Evolutionary conservation across 2,888 invertebrate species (phyloP).

Genomic region (Tachystola acroxantha): DNA sequence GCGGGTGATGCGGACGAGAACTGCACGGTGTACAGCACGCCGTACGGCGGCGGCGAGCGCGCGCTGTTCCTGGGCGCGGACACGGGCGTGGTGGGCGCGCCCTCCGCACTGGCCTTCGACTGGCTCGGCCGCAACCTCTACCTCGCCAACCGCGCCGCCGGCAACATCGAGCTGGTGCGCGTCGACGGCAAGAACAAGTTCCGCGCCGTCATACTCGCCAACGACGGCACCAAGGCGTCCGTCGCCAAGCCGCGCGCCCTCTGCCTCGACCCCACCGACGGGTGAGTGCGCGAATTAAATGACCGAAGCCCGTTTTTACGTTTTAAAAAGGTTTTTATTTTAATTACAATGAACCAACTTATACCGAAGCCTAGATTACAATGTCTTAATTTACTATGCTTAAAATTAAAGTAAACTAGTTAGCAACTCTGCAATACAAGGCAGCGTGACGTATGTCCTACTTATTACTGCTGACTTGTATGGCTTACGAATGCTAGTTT

Average conservation of each 20-base stretch:
- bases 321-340: too few species aligned
- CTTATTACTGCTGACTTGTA: too few species aligned
- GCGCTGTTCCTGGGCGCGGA: constrained; percentile 87
- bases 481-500: too few species aligned
- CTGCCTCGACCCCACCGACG: constrained; percentile 94
- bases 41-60: constrained; percentile 88
- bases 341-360: too few species aligned
- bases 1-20: constrained; percentile 88
- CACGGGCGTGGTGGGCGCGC: constrained; percentile 93
- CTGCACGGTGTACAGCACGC: constrained; percentile 91
- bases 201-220: constrained; percentile 91
- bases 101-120: constrained; percentile 95
- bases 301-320: too few species aligned
- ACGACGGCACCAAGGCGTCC: constrained; percentile 90
- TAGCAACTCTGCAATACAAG: too few species aligned
- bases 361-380: too few species aligned
- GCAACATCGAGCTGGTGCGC: constrained; percentile 93
- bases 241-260: constrained; percentile 93
- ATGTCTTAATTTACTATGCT: too few species aligned
- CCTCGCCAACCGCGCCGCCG: constrained; percentile 92
- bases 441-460: too few species aligned
- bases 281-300: constrained; percentile 66
- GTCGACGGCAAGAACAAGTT: constrained; percentile 91
- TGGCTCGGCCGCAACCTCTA: constrained; percentile 98
- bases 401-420: too few species aligned